Conservation (phyloP, 2,888 invertebrate species). For the Keiferia lycopersicella region DNA sequence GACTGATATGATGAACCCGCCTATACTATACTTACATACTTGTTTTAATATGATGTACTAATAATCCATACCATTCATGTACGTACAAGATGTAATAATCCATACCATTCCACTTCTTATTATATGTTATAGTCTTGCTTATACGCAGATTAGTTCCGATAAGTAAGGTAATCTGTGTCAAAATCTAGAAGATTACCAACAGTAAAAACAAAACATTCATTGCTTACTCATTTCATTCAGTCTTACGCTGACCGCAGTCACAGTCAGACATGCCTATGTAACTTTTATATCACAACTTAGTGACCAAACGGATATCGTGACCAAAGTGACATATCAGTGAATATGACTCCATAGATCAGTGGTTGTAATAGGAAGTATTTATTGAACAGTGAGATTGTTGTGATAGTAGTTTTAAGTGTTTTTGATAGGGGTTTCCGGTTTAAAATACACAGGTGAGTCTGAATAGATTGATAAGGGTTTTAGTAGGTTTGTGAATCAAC, state of each 20-base stretch:
- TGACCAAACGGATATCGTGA: background rate
- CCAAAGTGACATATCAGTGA: background rate
- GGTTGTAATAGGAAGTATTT: background rate
- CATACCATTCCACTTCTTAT: too few species aligned
- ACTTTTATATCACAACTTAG: slow-evolving; percentile 31
- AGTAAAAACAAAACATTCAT: background rate
- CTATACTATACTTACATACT: too few species aligned
- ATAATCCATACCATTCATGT: too few species aligned
- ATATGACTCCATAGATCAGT: background rate
- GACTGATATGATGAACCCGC: too few species aligned
- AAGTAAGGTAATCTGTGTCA: too few species aligned
- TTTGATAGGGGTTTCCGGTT: slow-evolving; percentile 1
- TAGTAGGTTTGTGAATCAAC: too few species aligned
- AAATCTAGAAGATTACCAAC: background rate
- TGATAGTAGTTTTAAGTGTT: slow-evolving; percentile 4
- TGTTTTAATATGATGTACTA: too few species aligned
- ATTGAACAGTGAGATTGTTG: background rate
- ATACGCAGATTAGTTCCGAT: too few species aligned
- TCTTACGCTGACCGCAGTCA: slow-evolving; percentile 36
- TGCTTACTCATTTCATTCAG: slow-evolving; percentile 35
- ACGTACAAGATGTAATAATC: too few species aligned
- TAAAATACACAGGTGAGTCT: background rate
- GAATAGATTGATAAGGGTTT: background rate
- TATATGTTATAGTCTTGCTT: too few species aligned
- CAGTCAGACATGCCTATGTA: slow-evolving; percentile 32